Conservation (phyloP, 2,888 invertebrate species). For the Pinctada fucata region DNA sequence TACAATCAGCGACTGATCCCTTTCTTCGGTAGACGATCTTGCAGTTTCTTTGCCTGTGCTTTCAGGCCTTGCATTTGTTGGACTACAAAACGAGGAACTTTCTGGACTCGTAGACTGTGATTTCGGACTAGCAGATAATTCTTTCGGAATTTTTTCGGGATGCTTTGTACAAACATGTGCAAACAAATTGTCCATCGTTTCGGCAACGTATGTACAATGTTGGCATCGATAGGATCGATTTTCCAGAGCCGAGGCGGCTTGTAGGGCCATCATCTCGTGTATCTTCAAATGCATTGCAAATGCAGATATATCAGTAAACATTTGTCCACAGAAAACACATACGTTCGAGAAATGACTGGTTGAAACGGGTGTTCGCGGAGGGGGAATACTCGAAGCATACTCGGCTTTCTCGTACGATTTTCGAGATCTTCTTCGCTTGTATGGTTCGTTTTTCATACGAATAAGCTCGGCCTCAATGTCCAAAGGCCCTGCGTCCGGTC, state of each 20-base stretch:
- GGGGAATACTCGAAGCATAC: slow-evolving; percentile 54
- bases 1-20: background rate
- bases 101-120: slow-evolving; percentile 6
- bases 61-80: slow-evolving; percentile 12
- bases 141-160: slow-evolving; percentile 27
- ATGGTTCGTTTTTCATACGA: slow-evolving; percentile 75
- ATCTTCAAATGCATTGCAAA: slow-evolving; percentile 64
- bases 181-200: slow-evolving; percentile 61
- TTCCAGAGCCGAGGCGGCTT: slow-evolving; percentile 48
- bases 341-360: slow-evolving; percentile 43
- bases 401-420: slow-evolving; percentile 73
- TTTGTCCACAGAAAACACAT: slow-evolving; percentile 70
- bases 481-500: slow-evolving; percentile 51
- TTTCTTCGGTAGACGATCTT: background rate
- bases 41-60: background rate
- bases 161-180: slow-evolving; percentile 63
- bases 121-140: slow-evolving; percentile 16
- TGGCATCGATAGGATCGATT: slow-evolving; percentile 60
- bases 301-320: slow-evolving; percentile 63
- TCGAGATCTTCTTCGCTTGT: slow-evolving; percentile 73
- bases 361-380: slow-evolving; percentile 36
- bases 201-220: slow-evolving; percentile 63
- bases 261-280: slow-evolving; percentile 65
- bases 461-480: slow-evolving; percentile 79
- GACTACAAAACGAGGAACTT: slow-evolving; percentile 22